Evolutionary conservation across 2,888 invertebrate species (phyloP), one percentile per base, ranked within the genome.

Genomic region (Adineta ricciae): DNA sequence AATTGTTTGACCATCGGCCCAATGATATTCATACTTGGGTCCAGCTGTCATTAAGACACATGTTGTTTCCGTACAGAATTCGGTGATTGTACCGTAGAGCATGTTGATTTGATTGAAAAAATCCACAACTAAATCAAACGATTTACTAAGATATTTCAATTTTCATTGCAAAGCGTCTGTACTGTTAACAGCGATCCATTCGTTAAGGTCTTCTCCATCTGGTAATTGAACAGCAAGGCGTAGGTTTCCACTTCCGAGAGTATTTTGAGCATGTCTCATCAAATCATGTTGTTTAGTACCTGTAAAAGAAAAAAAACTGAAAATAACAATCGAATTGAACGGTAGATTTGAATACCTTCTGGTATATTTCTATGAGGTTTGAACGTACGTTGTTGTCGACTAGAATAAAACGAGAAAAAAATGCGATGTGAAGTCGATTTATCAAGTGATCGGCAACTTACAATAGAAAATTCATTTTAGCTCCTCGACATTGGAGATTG

Each of bases 181-280:
- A 96, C 98, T 98, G 91, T 99, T 99, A 83, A 99, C 98, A 85
- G 99, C 99, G 72, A 99, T 96, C 99, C 99, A 99, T 92, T 99
- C 99, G 90, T 99, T 98, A 87, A 97, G 93, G 92, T 99, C 99
- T 92, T 99, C 99, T 56, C 99, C 98, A 91, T 97, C 97, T 0
- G 98, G 98, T 88, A 98, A 92, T 93, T 95, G 94, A 85, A 99
- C 98, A 82, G 98, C 99, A 87, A 96, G 93, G 87, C 97, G 93
- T 87, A 99, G 92, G 92, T 98, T 98, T 41, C 97, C 98, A 83
- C 97, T 97, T 86, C 98, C 99, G 78, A 99, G 92, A 0, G 99
- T 99, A 86, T 97, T 96, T 38, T 78, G 54, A 36, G 83, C 85
- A 82, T 83, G 85, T 46, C 72, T 83, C 27, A 85, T 83, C 32